Percentiles rank a stretch among this genome's conserved stretches.
Evolutionary conservation across 2,888 invertebrate genomes (phyloP).

Genomic region (Biston betularia): DNA sequence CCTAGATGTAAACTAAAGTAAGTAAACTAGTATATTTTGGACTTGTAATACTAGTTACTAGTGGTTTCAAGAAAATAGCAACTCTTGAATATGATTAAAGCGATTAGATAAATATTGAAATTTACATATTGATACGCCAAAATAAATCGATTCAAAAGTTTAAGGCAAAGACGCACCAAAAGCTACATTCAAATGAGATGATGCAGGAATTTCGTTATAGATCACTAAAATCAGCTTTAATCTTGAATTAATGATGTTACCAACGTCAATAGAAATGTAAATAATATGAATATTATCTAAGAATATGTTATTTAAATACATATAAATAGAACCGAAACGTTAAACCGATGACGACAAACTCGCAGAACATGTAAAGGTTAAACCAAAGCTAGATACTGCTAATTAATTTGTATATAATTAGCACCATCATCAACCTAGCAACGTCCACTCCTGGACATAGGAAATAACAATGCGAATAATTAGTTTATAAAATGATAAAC

Average conservation of each 20-base stretch:
- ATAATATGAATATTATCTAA: not conserved
- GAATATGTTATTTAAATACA: conserved; percentile 1
- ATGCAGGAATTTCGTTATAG: not conserved
- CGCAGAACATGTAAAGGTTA: conserved; percentile 1
- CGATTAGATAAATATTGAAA: not conserved
- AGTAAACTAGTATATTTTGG: too few species aligned
- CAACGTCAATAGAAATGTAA: conserved; percentile 10
- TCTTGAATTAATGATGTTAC: conserved; percentile 10
- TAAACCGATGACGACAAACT: not conserved
- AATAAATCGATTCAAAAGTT: not conserved
- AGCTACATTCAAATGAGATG: not conserved
- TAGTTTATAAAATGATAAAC: too few species aligned
- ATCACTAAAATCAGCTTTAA: not conserved
- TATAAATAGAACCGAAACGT: conserved; percentile 8
- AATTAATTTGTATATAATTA: not conserved
- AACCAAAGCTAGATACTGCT: not conserved
- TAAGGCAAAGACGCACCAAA: not conserved
- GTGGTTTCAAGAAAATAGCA: not conserved
- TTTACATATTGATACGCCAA: not conserved
- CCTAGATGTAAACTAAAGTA: too few species aligned
- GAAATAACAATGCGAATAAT: too few species aligned
- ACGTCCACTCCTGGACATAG: too few species aligned
- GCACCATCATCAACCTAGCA: not conserved
- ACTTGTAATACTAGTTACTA: too few species aligned
- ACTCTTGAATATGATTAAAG: not conserved